A percentile compares a stretch with the other conserved stretches of the same genome.
Conservation (phyloP, 2,113 vertebrate genomes). For the Eolophus roseicapilla region DNA sequence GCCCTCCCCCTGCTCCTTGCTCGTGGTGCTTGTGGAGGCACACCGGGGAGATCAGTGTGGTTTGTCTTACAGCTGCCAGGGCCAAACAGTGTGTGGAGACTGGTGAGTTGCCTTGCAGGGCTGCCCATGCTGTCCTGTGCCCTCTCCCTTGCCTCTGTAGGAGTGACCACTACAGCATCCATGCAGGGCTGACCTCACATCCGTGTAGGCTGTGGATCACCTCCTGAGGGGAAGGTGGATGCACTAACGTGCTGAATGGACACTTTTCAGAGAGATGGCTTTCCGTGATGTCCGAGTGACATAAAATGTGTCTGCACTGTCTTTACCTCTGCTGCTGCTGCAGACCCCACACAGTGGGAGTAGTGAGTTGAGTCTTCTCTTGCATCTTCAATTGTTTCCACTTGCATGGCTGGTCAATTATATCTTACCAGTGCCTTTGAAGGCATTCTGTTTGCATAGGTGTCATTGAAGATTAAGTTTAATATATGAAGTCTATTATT, state of each 20-base stretch:
- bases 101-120: background rate
- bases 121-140: rapidly evolving
- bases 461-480: conserved; percentile 26
- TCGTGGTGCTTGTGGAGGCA: background rate
- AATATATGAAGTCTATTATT: conserved; percentile 14
- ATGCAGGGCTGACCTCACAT: rapidly evolving
- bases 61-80: background rate
- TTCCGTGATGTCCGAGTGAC: rapidly evolving
- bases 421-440: background rate
- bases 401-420: background rate
- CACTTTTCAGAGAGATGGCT: background rate
- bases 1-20: background rate
- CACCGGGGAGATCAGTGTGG: rapidly evolving
- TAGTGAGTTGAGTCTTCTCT: background rate
- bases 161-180: background rate
- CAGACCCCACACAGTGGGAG: background rate
- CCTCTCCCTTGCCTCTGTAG: background rate
- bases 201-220: rapidly evolving
- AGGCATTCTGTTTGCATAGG: conserved; percentile 10
- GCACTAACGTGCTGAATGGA: background rate
- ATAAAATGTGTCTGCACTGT: background rate
- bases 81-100: rapidly evolving
- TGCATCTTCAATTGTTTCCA: background rate
- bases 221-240: background rate
- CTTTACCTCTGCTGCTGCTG: background rate